Evolutionary conservation across 2,797 vertebrate species (phyloP), one percentile per base, ranked within the genome.

Genomic region (Darevskia mixta): DNA sequence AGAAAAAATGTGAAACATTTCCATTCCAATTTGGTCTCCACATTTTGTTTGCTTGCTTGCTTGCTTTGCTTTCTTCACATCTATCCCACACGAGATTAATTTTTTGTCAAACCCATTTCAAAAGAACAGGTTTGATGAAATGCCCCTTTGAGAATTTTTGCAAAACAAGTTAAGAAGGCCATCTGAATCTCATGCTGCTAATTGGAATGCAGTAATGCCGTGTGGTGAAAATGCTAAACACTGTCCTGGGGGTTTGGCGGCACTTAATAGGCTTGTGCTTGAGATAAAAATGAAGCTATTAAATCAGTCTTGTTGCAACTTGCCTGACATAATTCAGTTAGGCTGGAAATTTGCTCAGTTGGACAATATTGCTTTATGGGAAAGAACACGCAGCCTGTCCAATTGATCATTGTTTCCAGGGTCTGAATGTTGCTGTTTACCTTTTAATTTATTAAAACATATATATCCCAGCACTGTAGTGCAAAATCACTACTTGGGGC

Each of bases 181-280:
- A 76, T 38, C 58, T 82, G 13, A 66, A 90, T 83, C 55, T 91
- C 88, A 87, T 89, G 82, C 89, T 89, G 94, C 90, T 96, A 93
- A 95, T 91, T 91, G 90, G 82, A 88, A 88, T 80, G 88, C 80
- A 0, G 17, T 91, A 71, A 91, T 91, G 90, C 91, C 77, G 76
- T 85, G 87, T 91, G 92, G 93, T 90, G 41, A 94, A 90, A 92
- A 93, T 92, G 82, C 69, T 93, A 92, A 94, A 93, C 94, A 85
- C 78, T 94, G 84, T 92, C 86, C 91, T 91, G 94, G 93, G 94
- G 86, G 94, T 94, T 93, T 90, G 94, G 91, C 87, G 94, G 45
- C 10, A 79, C 71, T 85, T 92, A 94, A 93, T 85, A 91, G 67
- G 88, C 92, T 88, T 92, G 84, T 92, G 84, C 86, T 91, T 86